Evolutionary conservation across 2,888 invertebrate species (phyloP).

Genomic region (Drosophila colorata): DNA sequence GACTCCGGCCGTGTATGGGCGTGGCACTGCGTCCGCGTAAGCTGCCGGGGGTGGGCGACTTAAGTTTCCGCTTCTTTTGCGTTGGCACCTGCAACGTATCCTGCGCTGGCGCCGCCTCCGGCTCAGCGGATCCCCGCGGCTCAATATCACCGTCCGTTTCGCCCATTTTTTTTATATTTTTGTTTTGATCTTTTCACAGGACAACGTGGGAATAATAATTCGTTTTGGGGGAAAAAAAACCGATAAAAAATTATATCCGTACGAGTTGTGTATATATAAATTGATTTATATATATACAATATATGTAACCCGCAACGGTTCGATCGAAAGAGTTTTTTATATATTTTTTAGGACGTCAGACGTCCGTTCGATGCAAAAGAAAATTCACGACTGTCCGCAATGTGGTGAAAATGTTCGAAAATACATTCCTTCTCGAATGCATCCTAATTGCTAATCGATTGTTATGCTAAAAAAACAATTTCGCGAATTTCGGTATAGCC

Average conservation of each 20-base stretch:
- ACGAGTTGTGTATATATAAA: constrained; percentile 67
- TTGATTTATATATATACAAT: constrained; percentile 45
- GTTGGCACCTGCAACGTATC: constrained; percentile 83
- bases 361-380: constrained; percentile 85
- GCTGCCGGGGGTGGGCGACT: constrained; percentile 84
- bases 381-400: constrained; percentile 84
- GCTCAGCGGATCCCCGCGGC: constrained; percentile 81
- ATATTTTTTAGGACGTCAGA: constrained; percentile 69
- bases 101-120: constrained; percentile 81
- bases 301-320: constrained; percentile 71
- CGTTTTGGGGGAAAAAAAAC: constrained; percentile 59
- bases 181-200: constrained; percentile 69
- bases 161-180: constrained; percentile 78
- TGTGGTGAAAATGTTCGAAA: constrained; percentile 66
- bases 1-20: constrained; percentile 85
- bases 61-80: constrained; percentile 83
- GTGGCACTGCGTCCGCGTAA: constrained; percentile 85
- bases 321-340: constrained; percentile 66
- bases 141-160: constrained; percentile 84
- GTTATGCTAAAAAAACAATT: constrained; percentile 56
- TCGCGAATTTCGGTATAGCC: constrained; percentile 57
- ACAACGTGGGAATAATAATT: constrained; percentile 68
- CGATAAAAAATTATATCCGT: constrained; percentile 69
- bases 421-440: constrained; percentile 61
- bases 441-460: constrained; percentile 63